Evolutionary conservation across 2,113 vertebrate genomes (phyloP), one percentile per base, ranked within the genome.

Genomic region (Meriones unguiculatus): DNA sequence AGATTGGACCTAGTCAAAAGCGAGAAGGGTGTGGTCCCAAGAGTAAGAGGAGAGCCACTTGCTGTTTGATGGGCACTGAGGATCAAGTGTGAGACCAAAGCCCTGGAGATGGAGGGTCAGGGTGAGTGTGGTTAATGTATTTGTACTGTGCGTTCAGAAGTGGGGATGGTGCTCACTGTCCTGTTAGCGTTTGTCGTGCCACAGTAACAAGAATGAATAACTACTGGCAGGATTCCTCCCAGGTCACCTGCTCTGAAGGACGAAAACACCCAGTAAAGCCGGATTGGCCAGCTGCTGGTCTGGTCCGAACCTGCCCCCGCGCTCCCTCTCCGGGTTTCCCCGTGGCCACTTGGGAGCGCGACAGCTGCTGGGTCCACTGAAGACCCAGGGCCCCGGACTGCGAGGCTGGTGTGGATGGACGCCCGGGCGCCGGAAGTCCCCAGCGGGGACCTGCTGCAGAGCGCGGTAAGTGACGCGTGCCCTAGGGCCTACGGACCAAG

Each of bases 381-480:
- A 41, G 12, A 64, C 32, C 32, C 64, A 14, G 54, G 70, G 57
- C 46, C 80, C 50, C n/a, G n/a, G 24, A n/a, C 77, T 1, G 25
- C 67, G 2, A 15, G 46, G 24, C 30, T 28, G 3, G 80, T 4
- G 24, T 90, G 2, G 75, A 97, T 93, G 97, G 95, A 94, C 30
- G 22, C 62, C 6, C 82, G 25, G 8, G 15, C 6, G 6, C 78
- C 50, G 0, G 92, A 84, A 32, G 25, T 52, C 46, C 62, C 67
- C 8, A 4, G 65, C 22, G 50, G 59, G 50, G 62, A n/a, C 24
- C 50, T 52, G 50, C 96, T 97, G 50, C 73, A 52, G 41, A 65
- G 87, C 3, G 64, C 76, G 82, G 97, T 97, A 84, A 97, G 97
- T 65, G 80, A 46, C 14, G n/a, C 54, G 30, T 11, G 12, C 88